Evolutionary conservation across 92 coral and sea anemone genomes (phyloP), one percentile per base, ranked within the genome.

Genomic region (Parazoanthus atlanticus): DNA sequence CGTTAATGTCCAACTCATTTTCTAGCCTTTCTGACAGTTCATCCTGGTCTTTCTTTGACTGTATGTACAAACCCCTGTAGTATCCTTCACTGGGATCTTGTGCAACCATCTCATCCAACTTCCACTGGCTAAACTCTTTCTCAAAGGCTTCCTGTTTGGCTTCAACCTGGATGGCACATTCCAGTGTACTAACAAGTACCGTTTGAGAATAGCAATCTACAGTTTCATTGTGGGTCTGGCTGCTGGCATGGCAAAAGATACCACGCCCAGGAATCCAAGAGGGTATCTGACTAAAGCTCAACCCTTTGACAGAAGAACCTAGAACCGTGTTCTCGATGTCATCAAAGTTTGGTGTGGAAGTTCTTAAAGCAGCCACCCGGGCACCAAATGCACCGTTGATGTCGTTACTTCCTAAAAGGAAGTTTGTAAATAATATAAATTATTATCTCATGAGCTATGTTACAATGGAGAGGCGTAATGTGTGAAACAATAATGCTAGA

Each of bases 91-190:
- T 83, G 2, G 74, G 78, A 49, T 91, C 90, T 74, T 79, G 69
- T 43, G 84, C 38, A 26, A 72, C 91, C 73, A 89, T 31, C 70
- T 90, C 98, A 41, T 95, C 96, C 74, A 90, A 82, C 88, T 91
- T 95, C 98, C 98, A 95, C 67, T 74, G 75, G 82, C 75, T 25
- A 70, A 90, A 91, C 84, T 95, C 98, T 31, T 56, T 79, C 56
- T 91, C 90, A 90, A 95, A 93, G 11, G 98, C 94, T 43, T 95
- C 96, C 65, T 74, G 79, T 7, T 70, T 54, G 11, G 78, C 93
- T 77, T 87, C 91, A 12, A 95, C 96, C 86, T 95, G 98, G 15
- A 89, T 83, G 19, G 79, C 88, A 61, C 87, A 74, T 64, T 61
- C 89, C 26, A n/a, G 70, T 32, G 72, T 74, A 64, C 34, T 46